phyloP scores from a whole-genome alignment of 1,140 invertebrate genomes.

The Ditylenchus dipsaci region DNA sequence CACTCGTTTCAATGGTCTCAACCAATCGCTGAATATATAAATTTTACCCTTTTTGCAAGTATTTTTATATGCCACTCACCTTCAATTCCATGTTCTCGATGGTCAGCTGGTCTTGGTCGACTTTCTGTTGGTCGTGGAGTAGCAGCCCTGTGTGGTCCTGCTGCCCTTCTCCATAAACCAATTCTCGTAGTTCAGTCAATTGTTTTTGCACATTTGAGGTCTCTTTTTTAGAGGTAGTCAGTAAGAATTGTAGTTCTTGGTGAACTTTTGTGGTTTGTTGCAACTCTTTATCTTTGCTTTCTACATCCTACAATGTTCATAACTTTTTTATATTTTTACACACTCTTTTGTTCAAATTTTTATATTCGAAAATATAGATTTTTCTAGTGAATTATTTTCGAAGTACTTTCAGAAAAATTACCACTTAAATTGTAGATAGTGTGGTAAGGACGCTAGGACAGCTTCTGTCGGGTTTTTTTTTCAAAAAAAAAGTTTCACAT shows the following conservation, averaged over 20 bases:
- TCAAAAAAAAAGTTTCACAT: no score
- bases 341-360: no score
- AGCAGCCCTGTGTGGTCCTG: no score
- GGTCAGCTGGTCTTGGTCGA: constrained; percentile 10
- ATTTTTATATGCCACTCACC: background rate
- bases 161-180: background rate
- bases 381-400: no score
- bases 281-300: constrained; percentile 16
- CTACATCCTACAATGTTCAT: constrained; percentile 12
- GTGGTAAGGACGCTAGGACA: no score
- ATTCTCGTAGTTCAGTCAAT: constrained; percentile 30
- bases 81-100: constrained; percentile 38
- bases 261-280: constrained; percentile 8
- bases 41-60: background rate
- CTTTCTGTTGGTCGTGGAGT: background rate
- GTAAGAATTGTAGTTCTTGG: background rate
- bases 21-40: constrained; percentile 23
- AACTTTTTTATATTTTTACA: no score
- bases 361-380: no score
- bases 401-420: no score
- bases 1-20: constrained; percentile 23
- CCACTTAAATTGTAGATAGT: no score
- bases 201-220: constrained; percentile 1
- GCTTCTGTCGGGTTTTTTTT: no score
- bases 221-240: constrained; percentile 6